phyloP scores from a whole-genome alignment of 2,888 invertebrate species.

The Steinernema carpocapsae region DNA sequence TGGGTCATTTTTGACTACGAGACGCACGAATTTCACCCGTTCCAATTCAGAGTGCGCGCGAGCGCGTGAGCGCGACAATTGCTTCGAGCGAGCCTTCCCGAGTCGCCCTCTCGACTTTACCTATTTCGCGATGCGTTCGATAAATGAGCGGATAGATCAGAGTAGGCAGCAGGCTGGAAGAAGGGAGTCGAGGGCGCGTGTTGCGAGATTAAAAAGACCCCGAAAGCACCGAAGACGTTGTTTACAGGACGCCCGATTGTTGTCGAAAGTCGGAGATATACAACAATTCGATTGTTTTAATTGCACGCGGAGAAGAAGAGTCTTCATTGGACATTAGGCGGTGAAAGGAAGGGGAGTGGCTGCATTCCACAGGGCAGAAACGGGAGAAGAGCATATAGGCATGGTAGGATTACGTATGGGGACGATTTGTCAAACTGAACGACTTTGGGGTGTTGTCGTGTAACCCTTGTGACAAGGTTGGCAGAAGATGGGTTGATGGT shows the following conservation, averaged over 20 bases:
- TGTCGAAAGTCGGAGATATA: too few relatives aligned
- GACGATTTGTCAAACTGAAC: neutral
- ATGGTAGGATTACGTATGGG: neutral
- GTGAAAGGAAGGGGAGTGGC: too few relatives aligned
- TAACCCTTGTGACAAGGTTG: neutral
- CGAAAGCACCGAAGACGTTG: neutral
- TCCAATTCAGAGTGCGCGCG: constrained; percentile 33
- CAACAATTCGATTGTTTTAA: neutral
- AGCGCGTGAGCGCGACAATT: constrained; percentile 35
- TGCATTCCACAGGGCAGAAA: neutral
- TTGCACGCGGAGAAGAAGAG: neutral
- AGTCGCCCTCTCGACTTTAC: constrained; percentile 21
- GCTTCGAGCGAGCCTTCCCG: constrained; percentile 29
- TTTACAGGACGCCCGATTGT: too few relatives aligned
- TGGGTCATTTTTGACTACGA: constrained; percentile 34
- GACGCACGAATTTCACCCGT: constrained; percentile 34
- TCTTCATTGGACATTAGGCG: neutral
- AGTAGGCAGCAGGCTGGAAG: constrained; percentile 16
- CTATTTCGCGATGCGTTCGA: constrained; percentile 23
- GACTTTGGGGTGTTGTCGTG: neutral
- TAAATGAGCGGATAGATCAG: constrained; percentile 7
- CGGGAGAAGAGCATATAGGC: neutral
- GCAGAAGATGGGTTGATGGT: too few relatives aligned
- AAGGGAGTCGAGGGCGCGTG: constrained; percentile 1
- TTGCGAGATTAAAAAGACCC: neutral